Evolutionary conservation across 2,888 invertebrate genomes (phyloP), one percentile per base, ranked within the genome.

Genomic region (Aleiodes testaceus): DNA sequence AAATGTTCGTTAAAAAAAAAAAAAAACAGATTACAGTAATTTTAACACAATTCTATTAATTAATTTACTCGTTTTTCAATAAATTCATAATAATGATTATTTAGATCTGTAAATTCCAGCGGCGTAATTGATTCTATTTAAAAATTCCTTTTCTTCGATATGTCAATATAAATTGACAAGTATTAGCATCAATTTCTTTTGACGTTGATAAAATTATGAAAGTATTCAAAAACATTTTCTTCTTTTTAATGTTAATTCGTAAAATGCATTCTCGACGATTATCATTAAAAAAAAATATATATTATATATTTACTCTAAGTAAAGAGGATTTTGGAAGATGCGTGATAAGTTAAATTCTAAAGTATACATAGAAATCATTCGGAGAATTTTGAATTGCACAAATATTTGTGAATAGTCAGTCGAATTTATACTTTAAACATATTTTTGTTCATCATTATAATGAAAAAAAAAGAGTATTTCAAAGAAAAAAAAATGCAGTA

Each of bases 321-420:
- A 59, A 59, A 14, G 59, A 59, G 26, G 59, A 59, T 42, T 59
- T 59, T 59, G 59, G 59, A 59, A 59, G 59, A 42, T 59, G 36
- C 36, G 42, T 59, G 36, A 59, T 59, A 16, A 18, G 7, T 6
- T 36, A 26, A 59, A 42, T 18, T 42, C 59, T 59, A 59, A n/a
- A 36, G 9, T 59, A 59, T 12, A 42, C 16, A 36, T 36, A 36
- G 11, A 36, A 36, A 36, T 26, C 26, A 59, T 59, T 59, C 59
- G 42, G 59, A 59, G 42, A 59, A 36, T 59, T 59, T 14, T 16
- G 11, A 36, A 59, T 59, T 59, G 59, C 42, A 59, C 59, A 59
- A 36, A 36, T 59, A 59, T 59, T 12, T 11, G 59, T 59, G 36
- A 59, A 36, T 59, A 18, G 12, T 59, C 59, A 59, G 59, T 59